Evolutionary conservation across 2,888 invertebrate species (phyloP).

Genomic region (Noctua fimbriata): DNA sequence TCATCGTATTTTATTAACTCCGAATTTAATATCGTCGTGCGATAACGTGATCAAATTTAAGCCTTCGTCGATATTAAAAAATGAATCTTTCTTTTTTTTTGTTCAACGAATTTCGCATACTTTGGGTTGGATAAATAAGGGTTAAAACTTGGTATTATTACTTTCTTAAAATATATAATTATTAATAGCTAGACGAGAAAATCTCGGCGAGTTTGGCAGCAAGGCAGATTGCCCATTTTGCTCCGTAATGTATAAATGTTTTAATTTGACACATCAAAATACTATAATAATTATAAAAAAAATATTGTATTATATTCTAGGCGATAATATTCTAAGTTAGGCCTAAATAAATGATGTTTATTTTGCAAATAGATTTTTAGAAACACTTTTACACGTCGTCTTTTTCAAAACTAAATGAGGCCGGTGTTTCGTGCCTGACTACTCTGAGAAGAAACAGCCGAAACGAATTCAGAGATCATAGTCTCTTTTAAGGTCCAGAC

Average conservation of each 20-base stretch:
- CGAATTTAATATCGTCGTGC: conserved; percentile 54
- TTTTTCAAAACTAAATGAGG: too few relatives aligned
- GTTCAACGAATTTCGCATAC: conserved; percentile 15
- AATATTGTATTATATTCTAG: too few relatives aligned
- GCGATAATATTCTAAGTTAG: background rate
- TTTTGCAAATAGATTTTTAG: too few relatives aligned
- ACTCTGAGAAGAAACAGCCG: too few relatives aligned
- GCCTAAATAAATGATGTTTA: background rate
- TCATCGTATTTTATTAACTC: conserved; percentile 62
- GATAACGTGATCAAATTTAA: conserved; percentile 60
- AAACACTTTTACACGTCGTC: too few relatives aligned
- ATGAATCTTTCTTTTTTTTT: conserved; percentile 14
- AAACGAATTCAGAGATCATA: too few relatives aligned
- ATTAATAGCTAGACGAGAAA: background rate
- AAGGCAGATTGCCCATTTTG: background rate
- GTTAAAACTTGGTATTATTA: conserved; percentile 14
- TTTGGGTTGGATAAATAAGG: background rate
- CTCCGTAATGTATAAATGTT: background rate
- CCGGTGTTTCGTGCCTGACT: too few relatives aligned
- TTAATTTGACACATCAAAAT: background rate
- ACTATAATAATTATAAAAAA: background rate
- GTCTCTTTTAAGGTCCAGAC: too few relatives aligned
- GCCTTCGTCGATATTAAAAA: conserved; percentile 51
- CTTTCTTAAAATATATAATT: conserved; percentile 3
- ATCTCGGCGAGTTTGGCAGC: background rate